Percentiles rank a stretch among this genome's conserved stretches.
phyloP scores from a whole-genome alignment of 2,888 invertebrate species.

The Epistrophella euchroma region DNA sequence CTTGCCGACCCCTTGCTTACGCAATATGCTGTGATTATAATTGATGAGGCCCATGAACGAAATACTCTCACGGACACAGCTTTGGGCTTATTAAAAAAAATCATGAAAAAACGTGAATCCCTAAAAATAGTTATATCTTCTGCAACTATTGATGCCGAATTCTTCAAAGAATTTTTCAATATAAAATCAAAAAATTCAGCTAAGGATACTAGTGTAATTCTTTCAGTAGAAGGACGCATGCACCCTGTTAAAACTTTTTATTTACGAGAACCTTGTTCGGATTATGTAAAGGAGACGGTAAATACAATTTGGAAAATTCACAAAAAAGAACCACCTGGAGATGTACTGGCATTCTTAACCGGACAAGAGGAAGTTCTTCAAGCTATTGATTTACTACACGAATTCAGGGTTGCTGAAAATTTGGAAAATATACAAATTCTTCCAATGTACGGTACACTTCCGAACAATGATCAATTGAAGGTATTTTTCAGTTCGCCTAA shows the following conservation, averaged over 20 bases:
- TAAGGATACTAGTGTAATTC: conserved; percentile 90
- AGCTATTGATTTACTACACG: conserved; percentile 88
- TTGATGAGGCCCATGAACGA: conserved; percentile 98
- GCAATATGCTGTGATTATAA: conserved; percentile 93
- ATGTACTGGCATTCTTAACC: conserved; percentile 96
- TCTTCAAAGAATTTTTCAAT: conserved; percentile 92
- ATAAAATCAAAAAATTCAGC: conserved; percentile 82
- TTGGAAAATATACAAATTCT: conserved; percentile 86
- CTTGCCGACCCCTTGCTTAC: conserved; percentile 96
- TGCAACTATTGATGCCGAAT: conserved; percentile 97
- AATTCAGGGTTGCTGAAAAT: conserved; percentile 85
- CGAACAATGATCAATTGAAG: conserved; percentile 90
- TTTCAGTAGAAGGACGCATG: conserved; percentile 94
- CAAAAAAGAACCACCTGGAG: conserved; percentile 91
- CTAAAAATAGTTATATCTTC: conserved; percentile 95
- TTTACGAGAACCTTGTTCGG: conserved; percentile 92
- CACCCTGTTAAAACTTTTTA: conserved; percentile 95
- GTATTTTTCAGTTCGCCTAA: conserved; percentile 91
- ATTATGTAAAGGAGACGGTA: conserved; percentile 94
- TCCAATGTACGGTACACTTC: conserved; percentile 97
- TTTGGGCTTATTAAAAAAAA: conserved; percentile 96
- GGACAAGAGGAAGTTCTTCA: conserved; percentile 97
- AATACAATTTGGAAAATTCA: conserved; percentile 96
- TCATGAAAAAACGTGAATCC: conserved; percentile 92
- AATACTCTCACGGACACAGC: conserved; percentile 96